Evolutionary conservation across 2,888 invertebrate species (phyloP).

Genomic region (Agrotis exclamationis): DNA sequence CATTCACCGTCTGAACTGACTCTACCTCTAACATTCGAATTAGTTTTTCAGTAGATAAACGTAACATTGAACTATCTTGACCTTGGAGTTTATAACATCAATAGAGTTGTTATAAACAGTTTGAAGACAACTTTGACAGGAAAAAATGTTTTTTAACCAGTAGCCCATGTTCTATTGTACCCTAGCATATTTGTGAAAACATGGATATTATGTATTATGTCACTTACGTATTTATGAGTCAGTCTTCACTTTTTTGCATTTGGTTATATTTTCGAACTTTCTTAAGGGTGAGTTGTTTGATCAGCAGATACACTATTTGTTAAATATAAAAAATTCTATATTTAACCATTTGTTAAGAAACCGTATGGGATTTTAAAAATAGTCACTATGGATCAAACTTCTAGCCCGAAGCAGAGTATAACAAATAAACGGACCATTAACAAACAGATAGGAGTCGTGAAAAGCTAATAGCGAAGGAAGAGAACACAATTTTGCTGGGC

Average conservation of each 20-base stretch:
- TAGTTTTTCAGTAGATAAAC: neutral
- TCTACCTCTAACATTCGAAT: neutral
- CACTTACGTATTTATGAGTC: neutral
- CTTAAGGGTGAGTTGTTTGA: no score
- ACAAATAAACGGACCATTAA: neutral
- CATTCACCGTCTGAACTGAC: no score
- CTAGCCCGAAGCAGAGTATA: neutral
- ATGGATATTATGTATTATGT: no score
- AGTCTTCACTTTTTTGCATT: neutral
- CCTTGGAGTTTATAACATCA: slow-evolving; percentile 6
- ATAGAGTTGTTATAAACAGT: slow-evolving; percentile 49
- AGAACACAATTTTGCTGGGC: slow-evolving; percentile 62
- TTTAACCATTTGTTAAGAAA: no score
- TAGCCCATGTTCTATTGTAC: no score
- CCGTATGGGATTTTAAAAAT: no score
- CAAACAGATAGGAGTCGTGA: slow-evolving; percentile 19
- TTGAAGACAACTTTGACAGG: slow-evolving; percentile 27
- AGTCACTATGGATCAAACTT: no score
- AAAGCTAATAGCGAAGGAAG: slow-evolving; percentile 38
- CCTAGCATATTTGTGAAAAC: no score
- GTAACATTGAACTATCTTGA: slow-evolving; percentile 38
- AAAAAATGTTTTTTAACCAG: neutral
- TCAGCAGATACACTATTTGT: no score
- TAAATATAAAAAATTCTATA: no score
- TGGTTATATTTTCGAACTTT: no score